Conservation (phyloP, 2,888 invertebrate genomes). For the Gortyna flavago region DNA sequence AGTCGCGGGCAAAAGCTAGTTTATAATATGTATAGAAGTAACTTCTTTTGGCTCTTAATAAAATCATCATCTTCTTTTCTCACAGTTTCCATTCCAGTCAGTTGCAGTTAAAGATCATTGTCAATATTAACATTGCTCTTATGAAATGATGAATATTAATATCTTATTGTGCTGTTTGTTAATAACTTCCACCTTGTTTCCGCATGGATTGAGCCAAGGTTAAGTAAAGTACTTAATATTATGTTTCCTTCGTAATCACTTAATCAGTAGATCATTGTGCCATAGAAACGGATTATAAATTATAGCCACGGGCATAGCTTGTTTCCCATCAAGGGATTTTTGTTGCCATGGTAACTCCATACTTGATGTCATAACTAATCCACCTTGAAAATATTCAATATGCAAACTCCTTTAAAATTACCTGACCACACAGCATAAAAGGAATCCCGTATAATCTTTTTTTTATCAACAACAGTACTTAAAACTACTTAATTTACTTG, state of each 20-base stretch:
- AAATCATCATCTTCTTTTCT: neutral
- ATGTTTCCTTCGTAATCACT: slow-evolving; percentile 8
- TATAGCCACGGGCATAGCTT: neutral
- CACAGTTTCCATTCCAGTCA: neutral
- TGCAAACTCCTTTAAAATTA: slow-evolving; percentile 19
- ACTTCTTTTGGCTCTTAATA: neutral
- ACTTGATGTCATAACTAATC: neutral
- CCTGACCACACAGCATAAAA: neutral
- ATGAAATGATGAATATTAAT: slow-evolving; percentile 23
- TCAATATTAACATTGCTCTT: slow-evolving; percentile 16
- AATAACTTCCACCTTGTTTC: slow-evolving; percentile 45
- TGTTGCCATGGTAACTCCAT: neutral
- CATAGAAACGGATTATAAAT: neutral
- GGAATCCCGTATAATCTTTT: slow-evolving; percentile 8
- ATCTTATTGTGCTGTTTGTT: slow-evolving; percentile 33
- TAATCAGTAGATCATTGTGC: slow-evolving; percentile 5
- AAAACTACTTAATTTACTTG: neutral
- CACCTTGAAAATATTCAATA: slow-evolving; percentile 30
- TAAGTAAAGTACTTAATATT: neutral
- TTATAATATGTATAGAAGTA: neutral
- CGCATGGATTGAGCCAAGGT: slow-evolving; percentile 48
- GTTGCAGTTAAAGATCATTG: slow-evolving; percentile 14
- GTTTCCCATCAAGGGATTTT: no score
- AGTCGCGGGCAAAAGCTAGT: neutral
- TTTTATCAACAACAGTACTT: slow-evolving; percentile 20